Evolutionary conservation across 2,888 invertebrate species (phyloP).

Genomic region (Troides aeacus): DNA sequence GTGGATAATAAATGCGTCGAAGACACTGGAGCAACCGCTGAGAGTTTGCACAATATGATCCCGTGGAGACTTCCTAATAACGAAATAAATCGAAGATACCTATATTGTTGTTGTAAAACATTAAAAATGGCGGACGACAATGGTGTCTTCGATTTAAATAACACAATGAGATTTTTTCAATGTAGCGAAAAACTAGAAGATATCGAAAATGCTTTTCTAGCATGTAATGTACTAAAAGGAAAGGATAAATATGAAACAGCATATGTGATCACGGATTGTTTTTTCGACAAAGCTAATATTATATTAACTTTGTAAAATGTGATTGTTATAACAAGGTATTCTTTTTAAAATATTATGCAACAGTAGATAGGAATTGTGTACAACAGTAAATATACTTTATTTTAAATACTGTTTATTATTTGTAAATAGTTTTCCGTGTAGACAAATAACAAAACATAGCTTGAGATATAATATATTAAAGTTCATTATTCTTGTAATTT

Average conservation of each 20-base stretch:
- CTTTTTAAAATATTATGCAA: no score
- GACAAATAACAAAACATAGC: no score
- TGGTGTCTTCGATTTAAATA: neutral
- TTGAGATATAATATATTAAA: no score
- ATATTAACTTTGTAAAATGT: neutral
- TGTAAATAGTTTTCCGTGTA: no score
- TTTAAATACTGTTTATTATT: no score
- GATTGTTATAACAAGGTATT: neutral
- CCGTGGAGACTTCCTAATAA: conserved; percentile 8
- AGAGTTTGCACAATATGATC: neutral
- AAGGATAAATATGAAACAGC: conserved; percentile 2
- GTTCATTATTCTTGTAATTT: no score
- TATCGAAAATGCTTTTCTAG: neutral
- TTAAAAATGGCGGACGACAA: neutral
- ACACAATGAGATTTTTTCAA: neutral
- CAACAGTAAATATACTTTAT: no score
- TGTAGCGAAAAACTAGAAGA: neutral
- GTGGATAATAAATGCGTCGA: neutral
- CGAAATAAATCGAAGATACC: neutral
- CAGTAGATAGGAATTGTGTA: no score
- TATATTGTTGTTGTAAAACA: neutral
- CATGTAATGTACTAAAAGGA: neutral
- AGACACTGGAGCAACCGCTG: neutral
- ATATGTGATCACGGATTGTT: neutral
- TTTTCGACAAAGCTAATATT: neutral